phyloP scores from a whole-genome alignment of 2,888 invertebrate species.

The Eurytoma adleriae region DNA sequence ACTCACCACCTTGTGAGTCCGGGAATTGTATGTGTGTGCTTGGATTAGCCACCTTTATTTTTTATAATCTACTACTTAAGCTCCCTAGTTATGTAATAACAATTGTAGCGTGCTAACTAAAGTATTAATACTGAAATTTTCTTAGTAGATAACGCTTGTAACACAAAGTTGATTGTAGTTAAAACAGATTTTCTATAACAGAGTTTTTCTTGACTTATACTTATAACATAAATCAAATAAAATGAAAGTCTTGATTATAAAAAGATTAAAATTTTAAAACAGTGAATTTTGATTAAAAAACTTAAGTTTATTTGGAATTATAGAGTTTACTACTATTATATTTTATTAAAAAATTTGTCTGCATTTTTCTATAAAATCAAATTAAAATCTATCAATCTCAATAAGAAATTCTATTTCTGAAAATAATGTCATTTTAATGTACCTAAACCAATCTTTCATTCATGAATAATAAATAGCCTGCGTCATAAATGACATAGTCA shows the following conservation, averaged over 20 bases:
- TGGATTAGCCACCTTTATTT: constrained; percentile 71
- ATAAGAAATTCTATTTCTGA: too few species aligned
- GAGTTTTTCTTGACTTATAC: constrained; percentile 26
- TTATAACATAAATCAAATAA: constrained; percentile 22
- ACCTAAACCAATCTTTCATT: not conserved
- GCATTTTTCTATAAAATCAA: too few species aligned
- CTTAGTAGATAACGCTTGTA: constrained; percentile 40
- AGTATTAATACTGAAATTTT: constrained; percentile 50
- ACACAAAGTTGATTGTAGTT: constrained; percentile 50
- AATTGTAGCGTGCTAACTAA: constrained; percentile 49
- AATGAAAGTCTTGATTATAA: constrained; percentile 1
- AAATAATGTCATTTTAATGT: too few species aligned
- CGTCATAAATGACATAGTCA: not conserved
- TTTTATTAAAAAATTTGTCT: not conserved
- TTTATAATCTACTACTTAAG: constrained; percentile 52
- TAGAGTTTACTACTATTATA: too few species aligned
- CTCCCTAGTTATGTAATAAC: constrained; percentile 51
- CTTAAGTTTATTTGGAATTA: too few species aligned
- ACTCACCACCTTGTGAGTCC: constrained; percentile 75
- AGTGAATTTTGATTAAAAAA: constrained; percentile 32
- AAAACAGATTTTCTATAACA: constrained; percentile 21
- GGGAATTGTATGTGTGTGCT: constrained; percentile 75
- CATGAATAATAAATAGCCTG: constrained; percentile 2
- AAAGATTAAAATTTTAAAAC: not conserved
- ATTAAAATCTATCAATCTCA: too few species aligned